These are phyloP conservation scores for Micromesistius poutassou DNA, from an alignment of 2,797 vertebrate genomes.

Conservation along the genomic window DNA sequence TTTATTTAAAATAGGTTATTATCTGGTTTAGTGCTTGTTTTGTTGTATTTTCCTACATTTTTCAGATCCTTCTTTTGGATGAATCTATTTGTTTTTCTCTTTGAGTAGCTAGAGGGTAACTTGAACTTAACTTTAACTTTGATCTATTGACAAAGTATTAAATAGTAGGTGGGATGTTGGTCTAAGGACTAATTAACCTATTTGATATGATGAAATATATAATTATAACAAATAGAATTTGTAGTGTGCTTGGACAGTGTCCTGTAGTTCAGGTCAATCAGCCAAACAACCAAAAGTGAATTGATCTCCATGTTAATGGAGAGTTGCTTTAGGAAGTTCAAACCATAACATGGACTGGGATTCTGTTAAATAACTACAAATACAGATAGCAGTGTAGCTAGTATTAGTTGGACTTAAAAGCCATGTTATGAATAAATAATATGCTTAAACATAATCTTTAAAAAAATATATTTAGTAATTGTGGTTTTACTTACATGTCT, in stretches of 20 bases:
- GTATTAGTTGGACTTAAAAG: not conserved
- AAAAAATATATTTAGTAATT: not conserved
- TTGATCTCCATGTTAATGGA: conserved; percentile 25
- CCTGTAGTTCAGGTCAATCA: conserved; percentile 20
- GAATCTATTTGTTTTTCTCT: not conserved
- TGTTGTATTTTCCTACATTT: not conserved
- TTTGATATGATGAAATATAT: not conserved
- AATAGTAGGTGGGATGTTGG: conserved; percentile 12
- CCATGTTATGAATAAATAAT: not conserved
- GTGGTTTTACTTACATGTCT: not conserved
- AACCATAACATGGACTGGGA: not conserved
- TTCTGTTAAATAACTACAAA: conserved; percentile 1
- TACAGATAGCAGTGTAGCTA: not conserved
- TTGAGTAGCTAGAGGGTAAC: not conserved
- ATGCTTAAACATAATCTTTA: not conserved
- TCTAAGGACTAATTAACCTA: conserved; percentile 37
- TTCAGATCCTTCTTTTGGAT: not conserved
- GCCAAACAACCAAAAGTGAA: conserved; percentile 16
- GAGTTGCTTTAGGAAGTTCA: not conserved
- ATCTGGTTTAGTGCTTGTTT: not conserved
- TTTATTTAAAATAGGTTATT: not conserved
- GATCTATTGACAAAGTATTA: conserved; percentile 32
- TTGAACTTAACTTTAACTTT: conserved; percentile 2
- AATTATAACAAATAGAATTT: not conserved
- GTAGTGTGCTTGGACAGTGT: conserved; percentile 12